These are phyloP conservation scores for Hypanus sabinus DNA, from an alignment of 2,113 vertebrate genomes.

Conservation along the genomic window DNA sequence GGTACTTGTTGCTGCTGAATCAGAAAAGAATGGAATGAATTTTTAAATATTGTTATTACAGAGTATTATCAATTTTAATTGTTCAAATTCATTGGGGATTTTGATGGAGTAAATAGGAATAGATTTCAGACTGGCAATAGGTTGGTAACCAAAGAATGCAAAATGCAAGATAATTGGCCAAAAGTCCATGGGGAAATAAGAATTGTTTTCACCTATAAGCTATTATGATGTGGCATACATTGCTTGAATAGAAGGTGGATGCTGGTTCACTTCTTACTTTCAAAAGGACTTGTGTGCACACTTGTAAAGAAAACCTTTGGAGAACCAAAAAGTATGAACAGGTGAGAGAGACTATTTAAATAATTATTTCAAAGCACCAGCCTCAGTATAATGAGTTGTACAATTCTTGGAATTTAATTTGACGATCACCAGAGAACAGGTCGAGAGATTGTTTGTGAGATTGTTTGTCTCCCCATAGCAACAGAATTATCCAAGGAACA, in stretches of 20 bases:
- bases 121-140: neutral
- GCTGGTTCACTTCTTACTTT: neutral
- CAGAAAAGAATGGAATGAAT: too few relatives aligned
- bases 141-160: neutral
- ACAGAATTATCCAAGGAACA: slow-evolving; percentile 20
- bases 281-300: neutral
- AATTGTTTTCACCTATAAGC: neutral
- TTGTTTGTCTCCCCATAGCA: neutral
- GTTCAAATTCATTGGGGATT: neutral
- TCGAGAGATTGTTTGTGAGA: neutral
- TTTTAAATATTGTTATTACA: too few relatives aligned
- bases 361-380: neutral
- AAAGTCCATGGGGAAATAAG: slow-evolving; percentile 6
- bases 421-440: neutral
- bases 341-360: neutral
- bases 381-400: neutral
- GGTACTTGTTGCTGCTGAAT: too few relatives aligned
- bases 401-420: neutral
- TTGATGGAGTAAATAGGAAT: neutral
- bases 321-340: too few relatives aligned
- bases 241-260: neutral
- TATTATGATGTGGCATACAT: neutral
- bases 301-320: neutral
- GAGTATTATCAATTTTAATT: neutral
- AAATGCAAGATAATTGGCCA: neutral